Percentiles rank a stretch among this genome's conserved stretches.
These are phyloP conservation scores for Hippocampus abdominalis DNA, from an alignment of 2,113 vertebrate genomes.

Conservation along the genomic window DNA sequence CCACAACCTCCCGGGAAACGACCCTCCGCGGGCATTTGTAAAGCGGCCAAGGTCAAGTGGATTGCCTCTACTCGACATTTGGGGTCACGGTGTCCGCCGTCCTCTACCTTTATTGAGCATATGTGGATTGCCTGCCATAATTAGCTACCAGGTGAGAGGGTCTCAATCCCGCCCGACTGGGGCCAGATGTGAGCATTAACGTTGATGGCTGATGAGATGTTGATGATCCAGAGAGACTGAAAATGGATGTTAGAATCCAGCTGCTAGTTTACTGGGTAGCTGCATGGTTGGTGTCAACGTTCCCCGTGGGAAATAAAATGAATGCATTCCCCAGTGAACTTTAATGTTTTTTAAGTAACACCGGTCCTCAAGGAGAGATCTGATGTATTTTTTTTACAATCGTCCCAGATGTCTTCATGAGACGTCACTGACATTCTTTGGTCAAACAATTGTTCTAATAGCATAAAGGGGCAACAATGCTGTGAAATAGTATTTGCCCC, in stretches of 20 bases:
- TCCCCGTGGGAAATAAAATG: not conserved
- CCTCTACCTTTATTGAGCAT: slow-evolving; percentile 49
- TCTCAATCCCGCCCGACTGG: slow-evolving; percentile 6
- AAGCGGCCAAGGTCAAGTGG: slow-evolving; percentile 48
- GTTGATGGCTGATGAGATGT: slow-evolving; percentile 2
- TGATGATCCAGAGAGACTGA: not conserved
- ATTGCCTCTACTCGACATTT: slow-evolving; percentile 33
- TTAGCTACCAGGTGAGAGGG: slow-evolving; percentile 18
- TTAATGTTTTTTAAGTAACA: not conserved
- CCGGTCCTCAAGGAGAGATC: not conserved
- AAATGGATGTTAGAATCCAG: not conserved
- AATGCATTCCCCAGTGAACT: not conserved
- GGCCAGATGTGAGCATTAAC: slow-evolving; percentile 15
- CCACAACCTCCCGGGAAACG: slow-evolving; percentile 30
- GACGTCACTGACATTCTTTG: not conserved
- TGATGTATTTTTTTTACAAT: no score
- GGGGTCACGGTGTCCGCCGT: slow-evolving; percentile 36
- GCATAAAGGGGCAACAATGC: no score
- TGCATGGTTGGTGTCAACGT: not conserved
- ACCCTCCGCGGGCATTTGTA: slow-evolving; percentile 41
- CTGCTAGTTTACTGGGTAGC: not conserved
- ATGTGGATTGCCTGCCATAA: slow-evolving; percentile 8
- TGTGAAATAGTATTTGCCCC: no score
- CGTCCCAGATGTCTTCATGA: not conserved
- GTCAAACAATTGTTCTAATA: slow-evolving; percentile 9